These are phyloP conservation scores for Eristalinus aeneus DNA, from an alignment of 2,888 invertebrate species.

Conservation along the genomic window DNA sequence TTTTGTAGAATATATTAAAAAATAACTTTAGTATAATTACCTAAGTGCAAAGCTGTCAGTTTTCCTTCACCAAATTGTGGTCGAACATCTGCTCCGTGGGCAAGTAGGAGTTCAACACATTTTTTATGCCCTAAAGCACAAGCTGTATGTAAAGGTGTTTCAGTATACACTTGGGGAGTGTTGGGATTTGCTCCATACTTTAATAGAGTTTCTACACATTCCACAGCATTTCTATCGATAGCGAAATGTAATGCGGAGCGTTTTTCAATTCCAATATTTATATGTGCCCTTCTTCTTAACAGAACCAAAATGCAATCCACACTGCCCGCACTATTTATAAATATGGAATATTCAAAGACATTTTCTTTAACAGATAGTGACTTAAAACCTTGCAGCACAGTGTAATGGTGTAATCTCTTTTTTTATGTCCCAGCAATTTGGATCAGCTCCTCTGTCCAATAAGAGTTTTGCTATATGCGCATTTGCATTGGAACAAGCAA, in stretches of 20 bases:
- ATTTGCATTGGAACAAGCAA: conserved; percentile 89
- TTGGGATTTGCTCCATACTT: conserved; percentile 91
- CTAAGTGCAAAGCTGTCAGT: conserved; percentile 90
- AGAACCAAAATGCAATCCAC: conserved; percentile 82
- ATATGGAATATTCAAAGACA: neutral
- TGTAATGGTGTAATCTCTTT: conserved; percentile 88
- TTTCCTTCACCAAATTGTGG: conserved; percentile 87
- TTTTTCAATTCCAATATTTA: conserved; percentile 87
- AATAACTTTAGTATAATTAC: conserved; percentile 72
- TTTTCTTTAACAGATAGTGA: neutral
- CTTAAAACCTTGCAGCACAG: conserved; percentile 86
- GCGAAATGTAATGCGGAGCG: conserved; percentile 92
- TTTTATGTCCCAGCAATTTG: conserved; percentile 87
- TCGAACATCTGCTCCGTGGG: conserved; percentile 89
- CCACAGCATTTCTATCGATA: conserved; percentile 87
- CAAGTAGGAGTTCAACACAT: conserved; percentile 87
- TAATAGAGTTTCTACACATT: conserved; percentile 88
- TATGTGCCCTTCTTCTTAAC: conserved; percentile 88
- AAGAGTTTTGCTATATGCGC: conserved; percentile 87
- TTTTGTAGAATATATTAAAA: neutral
- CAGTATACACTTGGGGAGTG: conserved; percentile 91
- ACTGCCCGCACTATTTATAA: conserved; percentile 76
- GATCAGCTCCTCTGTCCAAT: conserved; percentile 85
- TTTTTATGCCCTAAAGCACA: conserved; percentile 87
- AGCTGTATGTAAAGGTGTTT: conserved; percentile 92